These are phyloP conservation scores for Drosophila tristis DNA, from an alignment of 1,140 invertebrate species.

Conservation along the genomic window DNA sequence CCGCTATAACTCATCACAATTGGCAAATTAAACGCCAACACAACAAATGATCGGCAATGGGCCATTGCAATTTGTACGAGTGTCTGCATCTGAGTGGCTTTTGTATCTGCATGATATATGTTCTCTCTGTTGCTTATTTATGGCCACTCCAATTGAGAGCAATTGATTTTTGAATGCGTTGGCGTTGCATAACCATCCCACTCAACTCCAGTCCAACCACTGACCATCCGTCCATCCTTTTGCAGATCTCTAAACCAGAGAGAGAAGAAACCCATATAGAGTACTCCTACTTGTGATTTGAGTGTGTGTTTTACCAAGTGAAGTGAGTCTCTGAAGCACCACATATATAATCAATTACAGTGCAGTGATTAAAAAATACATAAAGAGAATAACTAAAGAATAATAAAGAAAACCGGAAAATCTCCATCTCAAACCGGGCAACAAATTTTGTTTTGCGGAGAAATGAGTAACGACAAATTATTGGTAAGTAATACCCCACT, in stretches of 20 bases:
- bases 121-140: conserved; percentile 67
- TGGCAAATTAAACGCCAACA: conserved; percentile 83
- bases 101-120: conserved; percentile 66
- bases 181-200: conserved; percentile 68
- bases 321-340: conserved; percentile 47
- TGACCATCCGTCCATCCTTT: conserved; percentile 34
- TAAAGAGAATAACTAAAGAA: conserved; percentile 16
- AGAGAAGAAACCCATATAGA: conserved; percentile 44
- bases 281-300: conserved; percentile 37
- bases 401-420: conserved; percentile 16
- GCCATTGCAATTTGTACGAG: conserved; percentile 64
- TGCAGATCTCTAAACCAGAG: conserved; percentile 43
- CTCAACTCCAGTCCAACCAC: conserved; percentile 19
- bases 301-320: conserved; percentile 42
- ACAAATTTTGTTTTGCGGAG: conserved; percentile 73
- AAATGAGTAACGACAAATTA: conserved; percentile 79
- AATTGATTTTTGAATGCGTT: conserved; percentile 78
- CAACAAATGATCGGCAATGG: conserved; percentile 70
- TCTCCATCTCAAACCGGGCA: conserved; percentile 30
- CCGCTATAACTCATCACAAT: conserved; percentile 78
- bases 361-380: conserved; percentile 49
- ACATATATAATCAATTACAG: conserved; percentile 47
- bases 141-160: conserved; percentile 78
- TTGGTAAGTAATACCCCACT: conserved; percentile 57
- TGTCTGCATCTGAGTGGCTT: conserved; percentile 3